Base-by-base conservation (phyloP, 1,140 invertebrate species). In the Whitmania pigra region DNA sequence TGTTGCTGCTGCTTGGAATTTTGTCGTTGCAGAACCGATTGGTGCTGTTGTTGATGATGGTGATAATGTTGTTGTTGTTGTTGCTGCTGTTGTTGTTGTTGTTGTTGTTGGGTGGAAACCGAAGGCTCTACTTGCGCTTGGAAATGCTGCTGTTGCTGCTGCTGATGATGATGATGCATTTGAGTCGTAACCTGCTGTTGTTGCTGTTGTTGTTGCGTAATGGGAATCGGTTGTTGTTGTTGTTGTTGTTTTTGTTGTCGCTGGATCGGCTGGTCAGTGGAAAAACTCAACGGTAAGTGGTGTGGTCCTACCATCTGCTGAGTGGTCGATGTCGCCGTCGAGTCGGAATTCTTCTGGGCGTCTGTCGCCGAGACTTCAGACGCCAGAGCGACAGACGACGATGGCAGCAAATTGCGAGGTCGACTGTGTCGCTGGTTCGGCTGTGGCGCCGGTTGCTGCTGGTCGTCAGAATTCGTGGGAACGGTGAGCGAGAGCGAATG, bases 51-150 rank as follows among this genome's bases (percentile, higher is more conserved):
- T 11, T 13, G 57, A 0, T 63, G 57, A 3, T 63, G 29, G 20
- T n/a, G n/a, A n/a, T n/a, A n/a, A n/a, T n/a, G n/a, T n/a, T 63
- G 57, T 7, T 63, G 57, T 31, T 63, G 57, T 31, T 63, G 57
- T 11, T 63, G 57, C 13, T 25, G 29, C 15, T 22, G 57, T 18
- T 18, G 57, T 0, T 22, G 57, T 9, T 63, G 57, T 11, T 63
- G 57, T 11, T 13, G 57, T 1, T 63, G 57, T 1, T 63, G 29
- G 20, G 11, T 6, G 0, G 22, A 20, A 15, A 25, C 22, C 7
- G 22, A 31, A 18, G 29, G 15, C 57, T 63, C 4, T 1, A 25
- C 29, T 63, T 22, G 29, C 57, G 29, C 57, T 0, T 63, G 22
- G 29, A 63, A 63, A 17, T 63, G 57, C 11, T 63, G 2, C 11